Evolutionary conservation across 2,797 vertebrate species (phyloP).

Genomic region (Enteromius fasciolatus): DNA sequence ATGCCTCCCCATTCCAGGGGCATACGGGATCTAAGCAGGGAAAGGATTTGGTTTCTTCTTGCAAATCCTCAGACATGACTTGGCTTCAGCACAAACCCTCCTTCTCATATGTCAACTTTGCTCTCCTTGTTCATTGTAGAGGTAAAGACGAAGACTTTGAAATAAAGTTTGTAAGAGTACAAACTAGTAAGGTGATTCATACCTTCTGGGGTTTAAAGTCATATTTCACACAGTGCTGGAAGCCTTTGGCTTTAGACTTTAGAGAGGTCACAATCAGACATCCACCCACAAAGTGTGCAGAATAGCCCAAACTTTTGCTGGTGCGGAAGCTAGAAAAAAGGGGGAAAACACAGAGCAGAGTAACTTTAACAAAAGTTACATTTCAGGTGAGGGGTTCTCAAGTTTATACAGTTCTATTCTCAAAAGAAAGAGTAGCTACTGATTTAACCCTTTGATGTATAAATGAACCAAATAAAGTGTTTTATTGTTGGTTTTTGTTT

Average conservation of each 20-base stretch:
- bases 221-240: slow-evolving; percentile 98
- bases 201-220: slow-evolving; percentile 99
- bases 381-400: not conserved
- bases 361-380: not conserved
- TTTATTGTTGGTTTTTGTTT: not conserved
- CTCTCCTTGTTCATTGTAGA: slow-evolving; percentile 1
- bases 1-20: not conserved
- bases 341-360: slow-evolving; percentile 4
- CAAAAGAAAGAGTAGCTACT: not conserved
- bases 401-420: not conserved
- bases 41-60: slow-evolving; percentile 25
- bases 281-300: slow-evolving; percentile 95
- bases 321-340: slow-evolving; percentile 88
- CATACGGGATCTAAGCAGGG: slow-evolving; percentile 3
- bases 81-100: not conserved
- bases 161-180: not conserved
- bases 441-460: not conserved
- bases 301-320: slow-evolving; percentile 97
- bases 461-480: not conserved
- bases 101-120: slow-evolving; percentile 10
- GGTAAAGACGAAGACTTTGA: not conserved
- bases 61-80: slow-evolving; percentile 4
- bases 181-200: slow-evolving; percentile 30
- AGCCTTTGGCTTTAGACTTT: slow-evolving; percentile 98
- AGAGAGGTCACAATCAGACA: slow-evolving; percentile 96